Percentiles rank a stretch among this genome's conserved stretches.
Conservation (phyloP, 2,888 invertebrate species). For the Cistogaster globosa region DNA sequence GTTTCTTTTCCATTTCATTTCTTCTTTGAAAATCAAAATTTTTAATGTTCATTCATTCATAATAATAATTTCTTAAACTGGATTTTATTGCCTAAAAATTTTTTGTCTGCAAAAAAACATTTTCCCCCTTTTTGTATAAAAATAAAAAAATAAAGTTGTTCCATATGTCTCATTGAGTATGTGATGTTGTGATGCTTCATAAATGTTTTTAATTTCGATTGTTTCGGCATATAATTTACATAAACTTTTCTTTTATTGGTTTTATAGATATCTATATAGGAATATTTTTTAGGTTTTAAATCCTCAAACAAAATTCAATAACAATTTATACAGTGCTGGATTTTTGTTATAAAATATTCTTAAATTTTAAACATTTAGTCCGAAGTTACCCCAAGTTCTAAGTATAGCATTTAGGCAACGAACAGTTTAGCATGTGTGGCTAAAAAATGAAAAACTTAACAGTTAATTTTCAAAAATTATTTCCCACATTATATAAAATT, state of each 20-base stretch:
- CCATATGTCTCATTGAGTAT: slow-evolving; percentile 41
- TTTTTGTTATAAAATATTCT: too few species aligned
- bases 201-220: slow-evolving; percentile 15
- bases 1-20: background rate
- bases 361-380: too few species aligned
- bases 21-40: slow-evolving; percentile 44
- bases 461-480: too few species aligned
- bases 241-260: background rate
- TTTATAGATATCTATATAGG: too few species aligned
- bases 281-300: background rate
- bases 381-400: too few species aligned
- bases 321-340: too few species aligned
- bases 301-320: too few species aligned
- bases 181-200: slow-evolving; percentile 38
- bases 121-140: slow-evolving; percentile 30
- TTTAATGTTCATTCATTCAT: slow-evolving; percentile 24
- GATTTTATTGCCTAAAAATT: slow-evolving; percentile 54
- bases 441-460: too few species aligned
- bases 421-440: too few species aligned
- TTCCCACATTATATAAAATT: too few species aligned
- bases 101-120: background rate
- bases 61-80: slow-evolving; percentile 37
- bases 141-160: background rate
- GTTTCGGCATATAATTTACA: background rate
- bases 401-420: too few species aligned